These are phyloP conservation scores for Hippocampus comes DNA, from an alignment of 2,113 vertebrate genomes.

Conservation along the genomic window DNA sequence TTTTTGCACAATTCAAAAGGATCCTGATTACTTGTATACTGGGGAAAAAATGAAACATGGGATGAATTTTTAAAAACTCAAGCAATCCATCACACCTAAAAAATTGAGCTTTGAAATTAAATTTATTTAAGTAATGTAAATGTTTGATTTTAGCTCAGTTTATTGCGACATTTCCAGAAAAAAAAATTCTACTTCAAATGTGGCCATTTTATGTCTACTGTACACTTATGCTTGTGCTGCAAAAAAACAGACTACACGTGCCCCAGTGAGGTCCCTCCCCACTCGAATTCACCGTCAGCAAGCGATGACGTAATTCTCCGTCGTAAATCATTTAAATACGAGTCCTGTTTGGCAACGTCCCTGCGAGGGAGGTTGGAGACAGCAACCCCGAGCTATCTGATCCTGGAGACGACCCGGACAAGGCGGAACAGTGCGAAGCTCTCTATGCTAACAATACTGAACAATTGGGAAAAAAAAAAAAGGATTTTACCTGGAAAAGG, in stretches of 20 bases:
- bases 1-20: too few relatives aligned
- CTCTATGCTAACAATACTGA: constrained; percentile 1
- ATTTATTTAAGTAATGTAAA: neutral
- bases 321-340: constrained; percentile 27
- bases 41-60: too few relatives aligned
- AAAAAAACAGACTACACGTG: neutral
- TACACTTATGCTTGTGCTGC: neutral
- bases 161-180: constrained; percentile 6
- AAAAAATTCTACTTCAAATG: neutral
- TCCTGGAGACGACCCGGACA: constrained; percentile 32
- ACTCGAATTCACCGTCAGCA: neutral
- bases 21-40: too few relatives aligned
- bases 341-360: constrained; percentile 21
- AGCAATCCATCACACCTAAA: too few relatives aligned
- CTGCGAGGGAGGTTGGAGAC: constrained; percentile 28
- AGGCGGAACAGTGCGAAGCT: constrained; percentile 26
- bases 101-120: too few relatives aligned
- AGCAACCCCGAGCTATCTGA: constrained; percentile 42
- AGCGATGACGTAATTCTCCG: constrained; percentile 4
- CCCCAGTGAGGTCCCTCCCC: neutral
- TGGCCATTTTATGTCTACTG: neutral
- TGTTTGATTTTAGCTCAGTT: constrained; percentile 28
- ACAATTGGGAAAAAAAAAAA: too few relatives aligned
- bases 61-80: too few relatives aligned
- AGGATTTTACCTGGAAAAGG: too few relatives aligned